Evolutionary conservation across 23 tunicate genomes (phyloP).

Genomic region (Styela clava): DNA sequence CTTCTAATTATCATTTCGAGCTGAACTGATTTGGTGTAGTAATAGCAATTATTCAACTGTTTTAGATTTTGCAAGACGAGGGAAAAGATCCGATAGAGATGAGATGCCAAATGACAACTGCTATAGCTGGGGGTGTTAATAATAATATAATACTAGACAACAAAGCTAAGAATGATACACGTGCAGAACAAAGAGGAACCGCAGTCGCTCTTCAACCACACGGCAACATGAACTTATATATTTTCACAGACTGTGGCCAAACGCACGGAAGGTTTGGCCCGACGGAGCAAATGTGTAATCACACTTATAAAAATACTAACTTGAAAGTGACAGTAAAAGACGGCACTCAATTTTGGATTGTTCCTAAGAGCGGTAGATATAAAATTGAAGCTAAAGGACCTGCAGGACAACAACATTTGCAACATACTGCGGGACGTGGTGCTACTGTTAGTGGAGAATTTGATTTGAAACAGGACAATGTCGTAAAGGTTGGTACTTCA

Average conservation of each 20-base stretch:
- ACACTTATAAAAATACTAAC: conserved; percentile 51
- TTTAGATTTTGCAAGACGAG: conserved; percentile 18
- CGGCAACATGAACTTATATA: conserved; percentile 45
- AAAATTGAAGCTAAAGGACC: conserved; percentile 73
- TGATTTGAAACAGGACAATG: conserved; percentile 33
- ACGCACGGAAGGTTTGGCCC: conserved; percentile 74
- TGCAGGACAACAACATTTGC: conserved; percentile 51
- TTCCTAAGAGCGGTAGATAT: conserved; percentile 73
- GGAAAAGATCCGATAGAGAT: conserved; percentile 8
- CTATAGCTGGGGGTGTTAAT: conserved; percentile 2
- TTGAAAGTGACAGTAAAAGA: conserved; percentile 50
- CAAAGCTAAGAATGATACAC: neutral
- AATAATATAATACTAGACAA: neutral
- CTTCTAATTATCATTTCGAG: too few relatives aligned
- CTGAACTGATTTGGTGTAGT: too few relatives aligned
- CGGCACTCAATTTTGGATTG: conserved; percentile 80
- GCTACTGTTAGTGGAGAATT: conserved; percentile 66
- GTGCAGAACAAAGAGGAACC: conserved; percentile 2
- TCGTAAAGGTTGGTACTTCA: conserved; percentile 65
- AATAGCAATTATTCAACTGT: neutral
- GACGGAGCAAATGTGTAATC: conserved; percentile 52
- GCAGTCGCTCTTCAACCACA: conserved; percentile 3
- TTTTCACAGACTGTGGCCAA: conserved; percentile 82
- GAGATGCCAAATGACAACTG: conserved; percentile 18
- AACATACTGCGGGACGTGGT: conserved; percentile 58